Evolutionary conservation across 2,113 vertebrate genomes (phyloP), one percentile per base, ranked within the genome.

Genomic region (Lepidiolamprologus cunningtoni): DNA sequence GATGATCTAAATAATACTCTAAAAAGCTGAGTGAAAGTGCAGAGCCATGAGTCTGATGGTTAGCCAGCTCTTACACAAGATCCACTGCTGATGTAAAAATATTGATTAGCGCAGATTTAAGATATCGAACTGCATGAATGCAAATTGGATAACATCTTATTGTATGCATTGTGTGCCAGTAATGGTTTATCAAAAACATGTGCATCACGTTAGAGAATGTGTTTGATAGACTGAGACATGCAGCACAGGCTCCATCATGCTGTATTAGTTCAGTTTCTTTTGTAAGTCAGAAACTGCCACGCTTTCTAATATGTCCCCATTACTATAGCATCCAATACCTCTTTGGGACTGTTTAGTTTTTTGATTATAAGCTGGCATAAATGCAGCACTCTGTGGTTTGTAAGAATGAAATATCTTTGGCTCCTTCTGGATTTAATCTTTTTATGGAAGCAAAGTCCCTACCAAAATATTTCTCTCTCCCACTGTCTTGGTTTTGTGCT

Each of bases 331-430:
- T 91, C 83, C 66, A 86, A 35, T 84, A 79, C 87, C 66, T 81
- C 78, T 73, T 7, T 78, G 61, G 89, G 73, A 86, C 63, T 80
- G 83, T 86, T 86, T 85, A 82, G 84, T 66, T 86, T 82, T 85
- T 26, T 84, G 80, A 92, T 92, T 89, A 91, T 53, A 80, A 52
- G 58, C 66, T 90, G 91, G 91, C 88, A 94, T 89, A 84, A 88
- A 87, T 89, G 78, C 86, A 89, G 81, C 86, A 66, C 82, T 91
- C 68, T 4, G 16, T 85, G 85, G 31, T 90, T 92, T 40, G 86
- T 86, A 82, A 87, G 86, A 90, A 86, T 91, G 85, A 92, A 93
- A 93, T 89, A 92, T 90, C 82, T 93, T 92, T 93, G 90, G 89
- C 93, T 83, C 42, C 5, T 1, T 3, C 35, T 82, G 81, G 82